A percentile compares a stretch with the other conserved stretches of the same genome.
These are phyloP conservation scores for Garrulus glandarius DNA, from an alignment of 2,797 vertebrate species.

Conservation along the genomic window DNA sequence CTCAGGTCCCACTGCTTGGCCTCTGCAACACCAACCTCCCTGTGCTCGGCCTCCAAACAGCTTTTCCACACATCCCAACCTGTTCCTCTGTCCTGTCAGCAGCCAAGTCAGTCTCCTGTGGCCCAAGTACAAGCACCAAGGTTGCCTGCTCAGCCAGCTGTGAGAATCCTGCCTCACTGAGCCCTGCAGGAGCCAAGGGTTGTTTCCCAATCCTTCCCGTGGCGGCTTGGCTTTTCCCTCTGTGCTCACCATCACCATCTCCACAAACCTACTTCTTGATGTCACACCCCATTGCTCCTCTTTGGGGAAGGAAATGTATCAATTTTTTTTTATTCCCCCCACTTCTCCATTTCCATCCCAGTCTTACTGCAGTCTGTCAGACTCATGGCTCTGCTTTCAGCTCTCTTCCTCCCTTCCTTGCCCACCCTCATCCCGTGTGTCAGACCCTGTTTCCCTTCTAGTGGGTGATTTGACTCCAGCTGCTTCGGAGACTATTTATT, in stretches of 20 bases:
- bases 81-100: not conserved
- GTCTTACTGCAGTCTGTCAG: not conserved
- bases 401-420: not conserved
- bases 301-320: not conserved
- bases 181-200: rapidly evolving
- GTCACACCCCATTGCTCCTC: not conserved
- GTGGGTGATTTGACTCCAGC: not conserved
- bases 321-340: not conserved
- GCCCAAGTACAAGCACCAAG: not conserved
- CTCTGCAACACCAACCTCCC: not conserved
- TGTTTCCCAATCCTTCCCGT: not conserved
- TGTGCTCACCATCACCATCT: rapidly evolving
- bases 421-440: not conserved
- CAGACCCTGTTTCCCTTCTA: not conserved
- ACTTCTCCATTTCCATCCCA: not conserved
- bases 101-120: not conserved
- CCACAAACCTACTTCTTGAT: not conserved
- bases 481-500: not conserved
- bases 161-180: not conserved
- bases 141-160: rapidly evolving
- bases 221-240: not conserved
- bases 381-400: not conserved
- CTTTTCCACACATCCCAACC: not conserved
- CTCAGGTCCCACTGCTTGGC: not conserved
- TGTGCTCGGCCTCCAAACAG: not conserved